Evolutionary conservation across 1,140 invertebrate species (phyloP).

Genomic region (Colletes latitarsis): DNA sequence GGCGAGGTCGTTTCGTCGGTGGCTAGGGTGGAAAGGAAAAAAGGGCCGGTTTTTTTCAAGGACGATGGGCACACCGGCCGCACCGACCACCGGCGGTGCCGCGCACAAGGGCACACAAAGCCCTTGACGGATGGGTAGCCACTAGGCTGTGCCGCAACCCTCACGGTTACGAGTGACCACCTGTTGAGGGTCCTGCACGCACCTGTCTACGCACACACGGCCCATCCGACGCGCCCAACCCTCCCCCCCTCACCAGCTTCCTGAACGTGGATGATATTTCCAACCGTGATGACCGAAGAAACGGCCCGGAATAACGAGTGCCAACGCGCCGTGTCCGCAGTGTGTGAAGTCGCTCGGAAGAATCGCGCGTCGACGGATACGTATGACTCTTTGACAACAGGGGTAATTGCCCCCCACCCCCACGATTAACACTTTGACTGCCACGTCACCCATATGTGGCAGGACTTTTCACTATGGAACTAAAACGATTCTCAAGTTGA

Average conservation of each 20-base stretch:
- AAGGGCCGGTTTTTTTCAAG: constrained; percentile 68
- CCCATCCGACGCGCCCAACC: constrained; percentile 46
- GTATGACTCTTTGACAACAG: too few species aligned
- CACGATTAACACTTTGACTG: neutral
- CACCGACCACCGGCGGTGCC: constrained; percentile 59
- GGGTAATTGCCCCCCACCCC: neutral
- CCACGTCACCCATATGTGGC: too few species aligned
- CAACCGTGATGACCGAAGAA: constrained; percentile 60
- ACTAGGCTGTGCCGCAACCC: constrained; percentile 73
- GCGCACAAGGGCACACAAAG: constrained; percentile 76
- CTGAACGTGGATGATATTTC: constrained; percentile 47
- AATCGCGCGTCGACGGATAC: neutral
- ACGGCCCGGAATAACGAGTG: constrained; percentile 57
- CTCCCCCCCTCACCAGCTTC: neutral
- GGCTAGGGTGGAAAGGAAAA: constrained; percentile 52
- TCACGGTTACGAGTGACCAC: constrained; percentile 77
- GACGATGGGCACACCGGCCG: constrained; percentile 67
- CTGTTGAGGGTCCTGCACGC: constrained; percentile 77
- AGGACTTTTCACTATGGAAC: too few species aligned
- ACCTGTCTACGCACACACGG: constrained; percentile 76
- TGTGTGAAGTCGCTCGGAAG: constrained; percentile 29
- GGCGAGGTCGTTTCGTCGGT: constrained; percentile 46
- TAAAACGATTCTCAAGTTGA: too few species aligned
- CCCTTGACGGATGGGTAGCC: constrained; percentile 79
- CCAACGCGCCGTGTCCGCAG: constrained; percentile 18